Percentiles rank a stretch among this genome's conserved stretches.
Conservation (phyloP, 2,888 invertebrate species). For the Lepidochrysops patricia region DNA sequence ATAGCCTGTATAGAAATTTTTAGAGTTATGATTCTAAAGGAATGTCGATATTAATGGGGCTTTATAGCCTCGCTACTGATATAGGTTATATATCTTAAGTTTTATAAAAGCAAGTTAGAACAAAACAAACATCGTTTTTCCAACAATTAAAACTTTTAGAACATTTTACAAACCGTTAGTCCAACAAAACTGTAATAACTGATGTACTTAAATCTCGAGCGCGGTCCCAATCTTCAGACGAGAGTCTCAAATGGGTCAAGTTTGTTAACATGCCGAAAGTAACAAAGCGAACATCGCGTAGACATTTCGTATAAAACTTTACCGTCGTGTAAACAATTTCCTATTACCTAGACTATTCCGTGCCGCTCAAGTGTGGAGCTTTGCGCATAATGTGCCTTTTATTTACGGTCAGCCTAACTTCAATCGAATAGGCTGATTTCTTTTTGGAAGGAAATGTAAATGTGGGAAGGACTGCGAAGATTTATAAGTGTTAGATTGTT, state of each 20-base stretch:
- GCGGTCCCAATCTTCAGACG: not conserved
- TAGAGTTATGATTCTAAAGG: too few relatives aligned
- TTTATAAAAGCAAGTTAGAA: not conserved
- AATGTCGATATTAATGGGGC: too few relatives aligned
- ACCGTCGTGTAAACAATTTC: conserved; percentile 7
- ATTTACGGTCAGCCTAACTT: not conserved
- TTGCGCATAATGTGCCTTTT: not conserved
- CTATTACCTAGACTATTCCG: conserved; percentile 2
- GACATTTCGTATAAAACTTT: conserved; percentile 6
- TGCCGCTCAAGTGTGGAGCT: not conserved
- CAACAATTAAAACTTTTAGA: not conserved
- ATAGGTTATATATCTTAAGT: too few relatives aligned
- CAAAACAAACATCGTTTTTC: not conserved
- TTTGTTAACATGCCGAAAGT: conserved; percentile 7
- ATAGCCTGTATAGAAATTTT: too few relatives aligned
- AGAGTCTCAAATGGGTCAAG: conserved; percentile 10
- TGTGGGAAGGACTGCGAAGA: too few relatives aligned
- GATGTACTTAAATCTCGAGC: not conserved
- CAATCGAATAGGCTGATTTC: not conserved
- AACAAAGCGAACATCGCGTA: conserved; percentile 9
- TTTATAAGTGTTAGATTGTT: too few relatives aligned
- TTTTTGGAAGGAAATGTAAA: not conserved
- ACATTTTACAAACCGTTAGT: not conserved
- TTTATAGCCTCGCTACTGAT: too few relatives aligned
- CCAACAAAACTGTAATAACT: not conserved